Base-by-base conservation (phyloP, 1,140 invertebrate species). In the Drosophila bocki region DNA sequence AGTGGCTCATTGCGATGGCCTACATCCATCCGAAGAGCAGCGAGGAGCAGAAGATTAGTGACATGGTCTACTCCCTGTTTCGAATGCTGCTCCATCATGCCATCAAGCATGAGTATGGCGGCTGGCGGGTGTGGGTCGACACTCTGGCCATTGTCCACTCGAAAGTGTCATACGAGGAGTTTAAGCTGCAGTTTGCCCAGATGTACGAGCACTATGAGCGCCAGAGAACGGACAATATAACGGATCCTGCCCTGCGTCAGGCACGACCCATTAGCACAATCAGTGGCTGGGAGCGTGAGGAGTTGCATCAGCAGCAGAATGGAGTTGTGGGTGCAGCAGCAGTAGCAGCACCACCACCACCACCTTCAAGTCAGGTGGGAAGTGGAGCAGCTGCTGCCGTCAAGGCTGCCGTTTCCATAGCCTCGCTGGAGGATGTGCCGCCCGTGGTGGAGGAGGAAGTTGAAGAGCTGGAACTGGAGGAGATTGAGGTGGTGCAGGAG, bases 41-140 rank as follows among this genome's bases (percentile, higher is more conserved):
- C 1, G 98, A 99, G 91, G 98, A 99, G 93, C 97, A 99, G 88
- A 98, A 99, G 93, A 97, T 99, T 51, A 99, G 98, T 1, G 98
- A 99, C 88, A 99, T 99, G 97, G 98, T 99, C 19, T 99, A 99
- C 93, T 97, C 98, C 1, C 94, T 99, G 59, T 99, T 99, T 94
- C 94, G 97, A 12, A 99, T 99, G 97, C 94, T 99, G 26, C 94
- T 99, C 6, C 99, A 99, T 93, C 99, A 99, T 93, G 99, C 99
- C 15, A 99, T 99, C 62, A 99, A 99, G 93, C 98, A 98, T 91
- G 99, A 99, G 93, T 99, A 99, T 91, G 99, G 99, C n/a, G 99
- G 99, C 12, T 99, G 99, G 99, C 94, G 99, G 78, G 99, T 99
- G 11, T 99, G 99, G 99, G 99, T 99, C 8, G 99, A 99, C 93